These are phyloP conservation scores for Colius striatus DNA, from an alignment of 2,113 vertebrate species.

Conservation along the genomic window DNA sequence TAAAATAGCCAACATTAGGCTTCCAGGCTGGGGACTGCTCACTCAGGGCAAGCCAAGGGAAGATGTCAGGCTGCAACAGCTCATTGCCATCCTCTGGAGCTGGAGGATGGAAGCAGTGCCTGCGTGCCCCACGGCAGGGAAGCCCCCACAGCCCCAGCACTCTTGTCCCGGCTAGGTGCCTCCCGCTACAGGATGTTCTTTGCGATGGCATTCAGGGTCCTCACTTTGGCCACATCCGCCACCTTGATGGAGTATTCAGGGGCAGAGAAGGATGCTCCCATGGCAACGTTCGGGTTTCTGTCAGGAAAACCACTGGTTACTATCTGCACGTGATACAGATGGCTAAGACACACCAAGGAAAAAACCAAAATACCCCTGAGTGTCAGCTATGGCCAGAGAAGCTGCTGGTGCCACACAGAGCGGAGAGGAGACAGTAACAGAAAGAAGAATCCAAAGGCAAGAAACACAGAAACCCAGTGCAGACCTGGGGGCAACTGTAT, in stretches of 20 bases:
- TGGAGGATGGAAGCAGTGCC: not conserved
- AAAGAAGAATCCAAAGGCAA: not conserved
- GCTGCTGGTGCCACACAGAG: not conserved
- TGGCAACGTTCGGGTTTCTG: constrained; percentile 89
- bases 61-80: constrained; percentile 24
- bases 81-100: constrained; percentile 50
- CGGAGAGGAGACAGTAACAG: not conserved
- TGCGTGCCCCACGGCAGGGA: constrained; percentile 2
- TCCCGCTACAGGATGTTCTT: constrained; percentile 84
- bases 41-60: constrained; percentile 44
- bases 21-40: constrained; percentile 32
- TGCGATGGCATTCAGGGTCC: constrained; percentile 92
- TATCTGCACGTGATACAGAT: not conserved
- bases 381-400: not conserved
- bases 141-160: not conserved
- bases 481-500: not conserved
- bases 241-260: constrained; percentile 93
- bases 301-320: constrained; percentile 47
- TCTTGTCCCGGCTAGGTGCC: not conserved
- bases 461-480: not conserved
- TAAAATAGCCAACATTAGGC: constrained; percentile 18
- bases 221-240: constrained; percentile 92
- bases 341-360: not conserved
- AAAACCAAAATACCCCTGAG: not conserved
- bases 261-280: constrained; percentile 89